Conservation (phyloP, 2,113 vertebrate species). For the Thymallus thymallus region DNA sequence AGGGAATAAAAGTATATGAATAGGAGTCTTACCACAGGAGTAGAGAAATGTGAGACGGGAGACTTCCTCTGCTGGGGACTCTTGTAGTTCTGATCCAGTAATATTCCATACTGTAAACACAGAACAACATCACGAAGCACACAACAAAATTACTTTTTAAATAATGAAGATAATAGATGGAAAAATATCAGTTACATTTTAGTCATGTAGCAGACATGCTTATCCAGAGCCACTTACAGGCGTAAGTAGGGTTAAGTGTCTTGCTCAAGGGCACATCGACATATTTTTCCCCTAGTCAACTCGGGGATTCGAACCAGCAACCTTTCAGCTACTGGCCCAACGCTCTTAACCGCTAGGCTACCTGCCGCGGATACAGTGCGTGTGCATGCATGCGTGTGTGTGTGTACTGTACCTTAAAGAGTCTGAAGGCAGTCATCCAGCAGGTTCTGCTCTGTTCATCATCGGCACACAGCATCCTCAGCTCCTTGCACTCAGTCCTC, state of each 20-base stretch:
- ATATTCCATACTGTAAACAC: constrained; percentile 82
- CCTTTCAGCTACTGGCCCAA: too few species aligned
- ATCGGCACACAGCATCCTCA: constrained; percentile 90
- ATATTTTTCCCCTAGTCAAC: too few species aligned
- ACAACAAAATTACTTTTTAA: too few species aligned
- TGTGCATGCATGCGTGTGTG: neutral
- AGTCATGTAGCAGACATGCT: too few species aligned
- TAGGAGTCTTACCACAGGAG: constrained; percentile 81
- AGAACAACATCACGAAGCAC: constrained; percentile 16
- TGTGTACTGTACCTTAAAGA: constrained; percentile 85
- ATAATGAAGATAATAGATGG: too few species aligned
- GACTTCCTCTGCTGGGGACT: constrained; percentile 86
- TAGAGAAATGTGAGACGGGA: constrained; percentile 78
- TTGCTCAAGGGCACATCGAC: too few species aligned
- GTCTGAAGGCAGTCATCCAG: constrained; percentile 95
- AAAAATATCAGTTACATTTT: too few species aligned
- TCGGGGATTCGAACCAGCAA: too few species aligned
- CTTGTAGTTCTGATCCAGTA: constrained; percentile 90
- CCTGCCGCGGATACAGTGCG: neutral
- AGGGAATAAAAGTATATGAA: too few species aligned
- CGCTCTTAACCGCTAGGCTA: too few species aligned
- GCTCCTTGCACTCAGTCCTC: constrained; percentile 86
- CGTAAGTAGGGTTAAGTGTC: too few species aligned
- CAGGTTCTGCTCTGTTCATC: constrained; percentile 89
- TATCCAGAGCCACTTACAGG: too few species aligned